Percentiles rank a stretch among this genome's conserved stretches.
phyloP scores from a whole-genome alignment of 2,113 vertebrate species.

The Chaetorhynchus papuensis region DNA sequence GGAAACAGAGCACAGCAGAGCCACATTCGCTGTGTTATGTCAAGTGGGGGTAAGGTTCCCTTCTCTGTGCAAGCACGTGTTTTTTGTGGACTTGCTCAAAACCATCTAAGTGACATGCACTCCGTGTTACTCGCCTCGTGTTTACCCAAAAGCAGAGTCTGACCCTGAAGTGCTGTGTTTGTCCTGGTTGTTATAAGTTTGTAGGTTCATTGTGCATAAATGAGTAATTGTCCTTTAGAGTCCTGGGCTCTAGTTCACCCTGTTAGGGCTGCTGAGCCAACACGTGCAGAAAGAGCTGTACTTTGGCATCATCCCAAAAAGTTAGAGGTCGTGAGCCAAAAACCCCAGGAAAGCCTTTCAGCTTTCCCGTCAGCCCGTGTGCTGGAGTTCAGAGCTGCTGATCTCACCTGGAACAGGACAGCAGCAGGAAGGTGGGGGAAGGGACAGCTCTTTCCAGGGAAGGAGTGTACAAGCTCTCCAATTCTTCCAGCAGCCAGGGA shows the following conservation, averaged over 20 bases:
- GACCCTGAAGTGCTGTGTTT: not conserved
- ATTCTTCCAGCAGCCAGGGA: not conserved
- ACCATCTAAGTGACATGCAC: not conserved
- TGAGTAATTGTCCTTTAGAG: constrained; percentile 44
- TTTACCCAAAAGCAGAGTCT: constrained; percentile 1
- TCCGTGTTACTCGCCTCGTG: not conserved
- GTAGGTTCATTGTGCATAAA: not conserved
- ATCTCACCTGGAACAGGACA: constrained; percentile 27
- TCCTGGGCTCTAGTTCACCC: not conserved
- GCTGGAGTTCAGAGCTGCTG: constrained; percentile 34
- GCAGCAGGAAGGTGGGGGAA: not conserved
- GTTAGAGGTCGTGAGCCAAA: constrained; percentile 46
- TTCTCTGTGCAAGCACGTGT: not conserved
- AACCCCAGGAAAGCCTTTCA: constrained; percentile 31
- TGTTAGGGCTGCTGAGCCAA: constrained; percentile 34
- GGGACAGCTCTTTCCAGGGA: not conserved
- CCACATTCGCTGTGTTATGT: not conserved
- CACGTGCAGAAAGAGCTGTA: constrained; percentile 14
- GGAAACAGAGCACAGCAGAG: not conserved
- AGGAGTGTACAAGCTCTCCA: not conserved
- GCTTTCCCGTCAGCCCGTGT: constrained; percentile 22
- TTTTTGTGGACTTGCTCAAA: not conserved
- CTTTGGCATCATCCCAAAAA: constrained; percentile 32
- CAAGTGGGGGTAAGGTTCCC: not conserved
- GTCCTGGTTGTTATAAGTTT: not conserved